These are phyloP conservation scores for Eumacrocentrus americanus DNA, from an alignment of 2,888 invertebrate species.

Conservation along the genomic window DNA sequence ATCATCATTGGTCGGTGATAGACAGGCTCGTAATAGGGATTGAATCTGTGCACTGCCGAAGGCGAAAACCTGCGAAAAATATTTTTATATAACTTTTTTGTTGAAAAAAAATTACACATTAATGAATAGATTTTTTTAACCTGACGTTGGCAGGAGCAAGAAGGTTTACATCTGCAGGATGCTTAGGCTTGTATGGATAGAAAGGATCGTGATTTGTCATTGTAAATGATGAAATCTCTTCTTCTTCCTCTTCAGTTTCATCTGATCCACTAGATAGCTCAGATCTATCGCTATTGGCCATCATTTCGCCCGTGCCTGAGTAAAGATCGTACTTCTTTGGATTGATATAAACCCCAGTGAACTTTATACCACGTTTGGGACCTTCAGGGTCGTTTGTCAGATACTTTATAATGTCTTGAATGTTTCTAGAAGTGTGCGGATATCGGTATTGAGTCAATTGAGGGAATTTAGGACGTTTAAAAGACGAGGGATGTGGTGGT, in stretches of 20 bases:
- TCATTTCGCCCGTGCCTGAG: slow-evolving; percentile 44
- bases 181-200: slow-evolving; percentile 74
- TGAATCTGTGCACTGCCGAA: slow-evolving; percentile 49
- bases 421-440: slow-evolving; percentile 55
- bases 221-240: slow-evolving; percentile 46
- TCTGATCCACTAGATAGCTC: slow-evolving; percentile 42
- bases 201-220: slow-evolving; percentile 67
- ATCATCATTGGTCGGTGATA: slow-evolving; percentile 43
- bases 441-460: slow-evolving; percentile 57
- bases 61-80: slow-evolving; percentile 51
- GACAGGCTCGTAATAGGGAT: slow-evolving; percentile 44
- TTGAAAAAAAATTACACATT: not conserved
- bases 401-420: slow-evolving; percentile 60
- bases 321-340: slow-evolving; percentile 53
- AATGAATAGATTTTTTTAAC: slow-evolving; percentile 38
- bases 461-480: slow-evolving; percentile 52
- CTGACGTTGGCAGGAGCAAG: slow-evolving; percentile 66
- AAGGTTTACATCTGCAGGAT: slow-evolving; percentile 76
- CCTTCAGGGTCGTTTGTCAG: slow-evolving; percentile 45
- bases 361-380: slow-evolving; percentile 55
- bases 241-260: slow-evolving; percentile 35
- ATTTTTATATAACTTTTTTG: not conserved
- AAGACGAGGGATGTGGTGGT: slow-evolving; percentile 52
- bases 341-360: slow-evolving; percentile 58
- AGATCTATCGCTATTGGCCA: slow-evolving; percentile 46